Percentiles rank a stretch among this genome's conserved stretches.
phyloP scores from a whole-genome alignment of 1,140 invertebrate species.

The Papilio polyxenes region DNA sequence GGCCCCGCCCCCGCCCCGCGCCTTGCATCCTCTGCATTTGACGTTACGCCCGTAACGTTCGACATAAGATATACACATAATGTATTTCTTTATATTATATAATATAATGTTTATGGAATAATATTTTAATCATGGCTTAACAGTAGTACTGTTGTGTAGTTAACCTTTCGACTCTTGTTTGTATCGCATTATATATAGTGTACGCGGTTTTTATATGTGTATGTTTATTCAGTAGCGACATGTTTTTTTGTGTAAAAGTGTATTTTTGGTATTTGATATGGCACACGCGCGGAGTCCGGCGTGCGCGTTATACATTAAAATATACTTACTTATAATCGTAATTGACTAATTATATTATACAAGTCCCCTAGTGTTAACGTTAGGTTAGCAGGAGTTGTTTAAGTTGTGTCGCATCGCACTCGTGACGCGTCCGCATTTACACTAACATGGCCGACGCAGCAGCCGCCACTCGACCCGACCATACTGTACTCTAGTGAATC shows the following conservation, averaged over 20 bases:
- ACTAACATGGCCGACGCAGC: constrained; percentile 49
- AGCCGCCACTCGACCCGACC: constrained; percentile 50
- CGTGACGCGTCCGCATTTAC: constrained; percentile 71
- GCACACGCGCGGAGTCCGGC: constrained; percentile 56
- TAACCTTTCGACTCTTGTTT: constrained; percentile 78
- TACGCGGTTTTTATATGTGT: constrained; percentile 80
- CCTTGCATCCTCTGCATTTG: constrained; percentile 56
- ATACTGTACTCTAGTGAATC: constrained; percentile 61
- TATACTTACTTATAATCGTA: constrained; percentile 81
- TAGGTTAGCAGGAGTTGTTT: constrained; percentile 73
- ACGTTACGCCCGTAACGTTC: constrained; percentile 68
- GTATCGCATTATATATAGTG: constrained; percentile 79
- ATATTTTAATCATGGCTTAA: constrained; percentile 80
- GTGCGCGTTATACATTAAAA: constrained; percentile 61
- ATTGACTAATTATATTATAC: constrained; percentile 82
- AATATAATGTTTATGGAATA: constrained; percentile 73
- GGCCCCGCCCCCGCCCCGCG: constrained; percentile 38
- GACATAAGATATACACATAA: constrained; percentile 63
- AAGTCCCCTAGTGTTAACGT: constrained; percentile 77
- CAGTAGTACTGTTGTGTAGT: constrained; percentile 79
- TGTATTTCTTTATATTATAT: constrained; percentile 70
- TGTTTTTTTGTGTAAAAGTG: constrained; percentile 76
- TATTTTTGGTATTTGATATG: constrained; percentile 74
- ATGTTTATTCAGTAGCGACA: constrained; percentile 79
- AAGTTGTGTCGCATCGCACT: constrained; percentile 67